Base-by-base conservation (phyloP, 2,888 invertebrate species). In the Meteorus cinctellus region DNA sequence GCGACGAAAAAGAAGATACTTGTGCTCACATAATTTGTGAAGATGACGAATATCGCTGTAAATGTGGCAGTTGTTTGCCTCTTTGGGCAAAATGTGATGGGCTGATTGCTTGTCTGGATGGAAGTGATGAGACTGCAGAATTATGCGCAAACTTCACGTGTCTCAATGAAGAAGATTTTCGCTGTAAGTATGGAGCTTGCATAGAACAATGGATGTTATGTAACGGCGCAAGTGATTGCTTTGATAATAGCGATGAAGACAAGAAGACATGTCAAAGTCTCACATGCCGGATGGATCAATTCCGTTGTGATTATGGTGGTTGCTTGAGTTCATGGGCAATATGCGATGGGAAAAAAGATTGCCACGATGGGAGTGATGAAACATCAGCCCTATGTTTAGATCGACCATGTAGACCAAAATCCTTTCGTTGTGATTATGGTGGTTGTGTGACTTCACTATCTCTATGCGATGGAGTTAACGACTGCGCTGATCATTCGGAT, bases 251-350 rank as follows among this genome's bases (percentile, higher is more conserved):
- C 8, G 55, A 55, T 55, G 55, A 55, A 8, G 19, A 5, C 4
- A 6, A 19, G 19, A 24, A n/a, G 8, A 2, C n/a, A 55, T 55
- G 55, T 55, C 1, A 8, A 6, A 1, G n/a, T 8, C 8, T 19
- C 8, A 5, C 19, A 19, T 55, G 55, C 19, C n/a, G 8, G 1
- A 2, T 5, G 6, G 8, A 4, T n/a, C 1, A 8, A 55, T 55
- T 55, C n/a, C 55, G 55, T 55, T 55, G 55, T 55, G 55, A 19
- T 19, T 55, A 55, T 55, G 55, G 55, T 55, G 55, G 55, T 55
- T 55, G 55, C 55, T 1, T 19, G 8, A 10, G 4, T 24, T 19
- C 19, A 6, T 19, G 19, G n/a, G 8, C 6, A 4, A 19, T 55
- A 55, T 55, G 55, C 4, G 24, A 55, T 55, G 55, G 55, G 6